Conservation (phyloP, 2,888 invertebrate species). For the Antheraea assamensis region DNA sequence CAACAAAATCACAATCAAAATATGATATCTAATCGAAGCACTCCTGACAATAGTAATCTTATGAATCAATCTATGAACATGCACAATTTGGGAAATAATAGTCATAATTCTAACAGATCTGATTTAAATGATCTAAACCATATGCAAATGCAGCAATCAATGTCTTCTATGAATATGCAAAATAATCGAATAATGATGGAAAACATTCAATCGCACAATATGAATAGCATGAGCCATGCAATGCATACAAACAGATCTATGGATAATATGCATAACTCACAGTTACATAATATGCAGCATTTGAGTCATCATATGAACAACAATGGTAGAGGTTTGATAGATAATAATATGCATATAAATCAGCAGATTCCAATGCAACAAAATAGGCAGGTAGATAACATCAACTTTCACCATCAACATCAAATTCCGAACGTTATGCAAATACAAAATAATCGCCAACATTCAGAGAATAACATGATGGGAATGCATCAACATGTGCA, state of each 20-base stretch:
- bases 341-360: constrained; percentile 70
- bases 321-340: constrained; percentile 61
- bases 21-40: constrained; percentile 65
- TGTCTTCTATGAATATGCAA: constrained; percentile 68
- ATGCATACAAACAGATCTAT: constrained; percentile 71
- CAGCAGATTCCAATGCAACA: constrained; percentile 72
- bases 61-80: constrained; percentile 73
- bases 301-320: constrained; percentile 70
- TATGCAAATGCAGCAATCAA: constrained; percentile 73
- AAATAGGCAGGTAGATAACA: constrained; percentile 70
- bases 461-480: constrained; percentile 69
- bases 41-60: constrained; percentile 62
- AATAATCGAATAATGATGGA: constrained; percentile 76
- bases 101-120: constrained; percentile 62
- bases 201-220: constrained; percentile 68
- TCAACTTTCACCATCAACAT: constrained; percentile 71
- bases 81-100: constrained; percentile 63
- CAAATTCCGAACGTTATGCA: constrained; percentile 76
- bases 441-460: constrained; percentile 68
- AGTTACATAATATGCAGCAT: constrained; percentile 72
- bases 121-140: constrained; percentile 70
- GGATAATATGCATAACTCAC: constrained; percentile 70
- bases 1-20: constrained; percentile 67
- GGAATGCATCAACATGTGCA: constrained; percentile 72
- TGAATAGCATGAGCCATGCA: constrained; percentile 67